These are phyloP conservation scores for Hexactinellida sp. DNA, from an alignment of 37 sponge, comb jelly and placozoan genomes.

Conservation along the genomic window DNA sequence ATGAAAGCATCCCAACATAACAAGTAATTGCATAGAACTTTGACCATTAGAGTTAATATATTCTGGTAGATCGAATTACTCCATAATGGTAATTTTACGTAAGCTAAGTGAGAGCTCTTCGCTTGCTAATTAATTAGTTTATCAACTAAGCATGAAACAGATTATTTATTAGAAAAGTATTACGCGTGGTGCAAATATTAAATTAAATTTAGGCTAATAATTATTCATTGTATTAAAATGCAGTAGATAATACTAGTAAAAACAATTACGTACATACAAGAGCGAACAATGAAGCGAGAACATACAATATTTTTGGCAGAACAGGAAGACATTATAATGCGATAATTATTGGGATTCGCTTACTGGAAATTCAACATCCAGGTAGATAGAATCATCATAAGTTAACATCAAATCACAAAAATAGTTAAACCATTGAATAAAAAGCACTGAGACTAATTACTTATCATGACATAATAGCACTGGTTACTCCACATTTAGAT, in stretches of 20 bases:
- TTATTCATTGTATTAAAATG: background rate
- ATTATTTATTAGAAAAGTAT: background rate
- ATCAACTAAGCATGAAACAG: background rate
- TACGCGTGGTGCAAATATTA: background rate
- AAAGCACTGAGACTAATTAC: background rate
- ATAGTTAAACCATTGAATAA: background rate
- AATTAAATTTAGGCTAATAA: background rate
- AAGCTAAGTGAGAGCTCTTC: background rate
- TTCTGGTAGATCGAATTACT: background rate
- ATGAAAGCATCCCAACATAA: background rate
- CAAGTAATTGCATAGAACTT: background rate
- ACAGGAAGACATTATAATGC: conserved; percentile 8
- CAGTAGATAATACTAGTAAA: background rate
- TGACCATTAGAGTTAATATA: background rate
- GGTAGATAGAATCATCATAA: background rate
- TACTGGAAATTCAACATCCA: background rate
- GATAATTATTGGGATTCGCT: background rate
- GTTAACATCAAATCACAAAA: background rate
- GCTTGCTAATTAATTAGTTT: background rate
- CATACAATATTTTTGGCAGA: background rate
- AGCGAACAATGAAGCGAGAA: background rate
- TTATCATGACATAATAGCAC: background rate
- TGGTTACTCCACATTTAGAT: background rate
- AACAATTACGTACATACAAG: background rate
- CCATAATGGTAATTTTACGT: background rate